Base-by-base conservation (phyloP, 2,888 invertebrate genomes). In the Spilosoma lubricipeda region DNA sequence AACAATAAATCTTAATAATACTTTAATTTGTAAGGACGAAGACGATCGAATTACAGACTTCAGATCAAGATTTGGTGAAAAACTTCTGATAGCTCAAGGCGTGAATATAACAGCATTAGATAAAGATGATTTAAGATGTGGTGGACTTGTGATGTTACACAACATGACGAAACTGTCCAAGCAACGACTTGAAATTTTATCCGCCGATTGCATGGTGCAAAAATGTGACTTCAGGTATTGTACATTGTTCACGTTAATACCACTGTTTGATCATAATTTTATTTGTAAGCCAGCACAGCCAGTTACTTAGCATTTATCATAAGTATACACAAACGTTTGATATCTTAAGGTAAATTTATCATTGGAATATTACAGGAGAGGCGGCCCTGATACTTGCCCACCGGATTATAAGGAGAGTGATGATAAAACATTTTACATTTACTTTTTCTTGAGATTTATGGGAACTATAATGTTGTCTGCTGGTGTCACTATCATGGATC, bases 401-500 rank as follows among this genome's bases (percentile, higher is more conserved):
- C 98, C 98, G 27, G 97, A 98, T 91, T 98, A 97, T 87, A 97
- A 97, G 90, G 97, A 97, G 87, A 97, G 97, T 74, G 97, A 97
- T 80, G 97, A 97, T 87, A 97, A 96, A 83, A 97, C 97, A 3
- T 98, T 98, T 89, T 98, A 98, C 97, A 96, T 98, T 77, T 98
- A 99, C 90, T 98, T 98, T 90, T 92, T 97, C 72, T 88, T 98
- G 78, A 95, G 98, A 88, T 97, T 98, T 83, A 93, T 98, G 85
- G 98, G 97, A 1, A 98, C 98, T 48, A 97, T 98, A 9, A 97
- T 98, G 97, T 95, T 98, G 88, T 97, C 98, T 9, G 98, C 98
- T 45, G 97, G 98, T n/a, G 98, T 98, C 1, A 98, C 98, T 20
- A 97, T 99, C 73, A 97, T 98, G 97, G 98, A 99, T 92, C 98